Base-by-base conservation (phyloP, 2,113 vertebrate species). In the Copsychus sechellarum region DNA sequence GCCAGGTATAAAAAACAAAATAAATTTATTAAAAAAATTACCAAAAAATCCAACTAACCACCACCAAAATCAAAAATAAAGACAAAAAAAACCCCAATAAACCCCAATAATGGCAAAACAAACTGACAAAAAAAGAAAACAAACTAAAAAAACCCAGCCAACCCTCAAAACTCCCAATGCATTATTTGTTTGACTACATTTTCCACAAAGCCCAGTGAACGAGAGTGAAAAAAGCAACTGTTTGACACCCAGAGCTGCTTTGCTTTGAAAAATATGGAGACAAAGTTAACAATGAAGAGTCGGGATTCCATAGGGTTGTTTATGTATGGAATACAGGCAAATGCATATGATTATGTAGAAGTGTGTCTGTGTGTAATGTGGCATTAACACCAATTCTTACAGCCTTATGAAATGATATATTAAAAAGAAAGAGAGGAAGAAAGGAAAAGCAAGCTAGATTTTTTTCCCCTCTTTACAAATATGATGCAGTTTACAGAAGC, bases 401-500 rank as follows among this genome's bases (percentile, higher is more conserved):
- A 95, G 93, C 86, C 97, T 95, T 96, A 94, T 86, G 89, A 97
- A 97, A 96, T 88, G 66, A 80, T 88, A 34, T 58, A 94, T 91
- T 92, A 95, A 91, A 84, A 90, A 96, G 95, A 93, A 95, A 96
- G 92, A 95, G 54, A 70, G 26, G 48, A 89, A 94, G 92, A 74
- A 92, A 97, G 91, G 93, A 97, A 97, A 97, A 97, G 97, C 94
- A 97, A 97, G 96, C 92, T 93, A 81, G 77, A 93, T 94, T 94
- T 96, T 40, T 83, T 88, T 70, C 43, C 36, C 25, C 94, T 61
- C 65, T 74, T 97, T 83, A 97, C 96, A 96, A 97, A 97, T 95
- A 98, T 12, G 97, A 97, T 97, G 95, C 96, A 96, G 94, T 98
- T 97, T 98, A 98, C 97, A 98, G 97, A 98, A 97, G 96, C 94